A percentile compares a stretch with the other conserved stretches of the same genome.
Evolutionary conservation across 2,888 invertebrate species (phyloP).

Genomic region (Melikaiella ostensackeni): DNA sequence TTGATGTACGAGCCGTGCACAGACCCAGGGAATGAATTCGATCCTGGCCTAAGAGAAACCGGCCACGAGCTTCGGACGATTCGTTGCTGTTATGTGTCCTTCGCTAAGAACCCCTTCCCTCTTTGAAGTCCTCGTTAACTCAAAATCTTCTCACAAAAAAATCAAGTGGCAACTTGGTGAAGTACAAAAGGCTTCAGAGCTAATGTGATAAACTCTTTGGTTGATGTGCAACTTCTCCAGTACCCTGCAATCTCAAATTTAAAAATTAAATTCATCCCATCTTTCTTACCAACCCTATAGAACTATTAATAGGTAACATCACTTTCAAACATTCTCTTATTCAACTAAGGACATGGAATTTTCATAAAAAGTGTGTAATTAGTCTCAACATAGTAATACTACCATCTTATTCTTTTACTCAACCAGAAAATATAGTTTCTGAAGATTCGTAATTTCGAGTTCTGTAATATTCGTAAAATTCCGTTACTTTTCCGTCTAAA

Average conservation of each 20-base stretch:
- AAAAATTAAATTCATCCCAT: background rate
- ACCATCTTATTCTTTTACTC: too few relatives aligned
- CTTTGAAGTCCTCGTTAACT: constrained; percentile 23
- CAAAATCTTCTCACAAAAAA: constrained; percentile 13
- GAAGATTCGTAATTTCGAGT: too few relatives aligned
- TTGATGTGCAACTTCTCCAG: background rate
- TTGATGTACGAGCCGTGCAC: constrained; percentile 71
- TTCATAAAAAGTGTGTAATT: too few relatives aligned
- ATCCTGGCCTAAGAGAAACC: constrained; percentile 59
- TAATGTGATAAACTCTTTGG: constrained; percentile 3
- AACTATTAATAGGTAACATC: too few relatives aligned
- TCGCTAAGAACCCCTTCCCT: constrained; percentile 37
- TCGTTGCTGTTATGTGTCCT: constrained; percentile 41
- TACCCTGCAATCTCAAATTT: background rate
- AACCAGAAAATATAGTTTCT: too few relatives aligned
- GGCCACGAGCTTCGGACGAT: constrained; percentile 45
- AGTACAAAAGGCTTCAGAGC: background rate
- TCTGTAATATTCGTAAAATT: too few relatives aligned
- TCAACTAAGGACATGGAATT: too few relatives aligned
- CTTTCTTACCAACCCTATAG: too few relatives aligned
- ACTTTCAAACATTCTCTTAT: too few relatives aligned
- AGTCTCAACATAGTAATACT: too few relatives aligned
- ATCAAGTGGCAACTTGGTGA: constrained; percentile 14
- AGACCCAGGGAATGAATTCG: constrained; percentile 66
- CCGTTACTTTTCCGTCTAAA: too few relatives aligned